phyloP scores from a whole-genome alignment of 2,888 invertebrate genomes.

The Thyatira batis region DNA sequence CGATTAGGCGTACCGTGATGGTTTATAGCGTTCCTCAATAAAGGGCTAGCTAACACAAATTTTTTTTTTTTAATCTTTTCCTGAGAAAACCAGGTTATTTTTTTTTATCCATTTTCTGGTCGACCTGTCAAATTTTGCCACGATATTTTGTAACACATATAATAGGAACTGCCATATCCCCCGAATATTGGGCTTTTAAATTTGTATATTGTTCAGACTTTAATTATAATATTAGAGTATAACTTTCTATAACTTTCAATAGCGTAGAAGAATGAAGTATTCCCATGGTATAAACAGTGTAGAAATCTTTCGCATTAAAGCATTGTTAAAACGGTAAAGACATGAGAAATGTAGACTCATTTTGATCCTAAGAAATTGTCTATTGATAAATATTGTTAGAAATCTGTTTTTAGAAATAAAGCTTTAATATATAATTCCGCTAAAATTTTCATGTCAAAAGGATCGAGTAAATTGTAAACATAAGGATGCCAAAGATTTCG shows the following conservation, averaged over 20 bases:
- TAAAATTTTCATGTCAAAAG: conserved; percentile 6
- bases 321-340: background rate
- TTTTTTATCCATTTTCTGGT: too few relatives aligned
- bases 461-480: conserved; percentile 16
- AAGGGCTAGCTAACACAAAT: too few relatives aligned
- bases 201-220: too few relatives aligned
- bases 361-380: background rate
- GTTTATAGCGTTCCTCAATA: too few relatives aligned
- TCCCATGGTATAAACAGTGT: background rate
- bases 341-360: background rate
- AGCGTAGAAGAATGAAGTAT: background rate
- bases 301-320: background rate
- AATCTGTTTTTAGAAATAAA: background rate
- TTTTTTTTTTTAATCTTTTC: too few relatives aligned
- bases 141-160: too few relatives aligned
- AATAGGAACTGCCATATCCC: too few relatives aligned
- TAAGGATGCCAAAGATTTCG: conserved; percentile 6
- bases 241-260: background rate
- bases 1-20: too few relatives aligned
- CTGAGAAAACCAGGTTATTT: too few relatives aligned
- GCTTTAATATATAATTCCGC: conserved; percentile 8
- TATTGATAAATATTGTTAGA: background rate
- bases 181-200: too few relatives aligned
- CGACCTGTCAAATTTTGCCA: too few relatives aligned
- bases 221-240: too few relatives aligned